Percentiles rank a stretch among this genome's conserved stretches.
phyloP scores from a whole-genome alignment of 1,140 invertebrate genomes.

The Muscidifurax raptorellus region DNA sequence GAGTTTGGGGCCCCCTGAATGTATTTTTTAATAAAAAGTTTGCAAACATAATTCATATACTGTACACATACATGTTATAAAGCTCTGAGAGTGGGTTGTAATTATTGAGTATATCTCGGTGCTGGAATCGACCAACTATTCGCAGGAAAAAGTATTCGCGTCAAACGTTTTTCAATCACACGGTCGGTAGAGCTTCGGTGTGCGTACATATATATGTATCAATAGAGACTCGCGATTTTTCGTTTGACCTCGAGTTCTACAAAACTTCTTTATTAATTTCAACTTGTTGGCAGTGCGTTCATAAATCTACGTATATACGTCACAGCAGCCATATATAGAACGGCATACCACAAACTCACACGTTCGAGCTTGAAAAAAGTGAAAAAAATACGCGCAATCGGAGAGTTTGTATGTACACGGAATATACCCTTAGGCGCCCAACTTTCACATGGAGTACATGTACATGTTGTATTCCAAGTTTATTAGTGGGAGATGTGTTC shows the following conservation, averaged over 20 bases:
- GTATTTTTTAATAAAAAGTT: too few species aligned
- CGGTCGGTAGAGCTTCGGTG: not conserved
- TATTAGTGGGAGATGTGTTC: too few species aligned
- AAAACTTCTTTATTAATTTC: not conserved
- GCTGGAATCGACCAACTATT: too few species aligned
- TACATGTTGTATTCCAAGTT: not conserved
- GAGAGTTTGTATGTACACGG: not conserved
- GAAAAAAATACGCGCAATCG: not conserved
- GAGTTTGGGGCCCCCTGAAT: too few species aligned
- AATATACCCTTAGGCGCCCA: not conserved
- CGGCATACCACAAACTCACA: not conserved
- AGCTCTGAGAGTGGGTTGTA: too few species aligned
- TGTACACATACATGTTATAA: too few species aligned
- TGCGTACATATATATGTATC: too few species aligned
- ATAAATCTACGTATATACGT: not conserved
- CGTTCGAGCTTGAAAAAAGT: not conserved
- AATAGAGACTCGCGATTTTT: not conserved
- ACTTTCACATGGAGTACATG: not conserved
- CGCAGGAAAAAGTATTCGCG: not conserved
- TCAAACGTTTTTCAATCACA: not conserved
- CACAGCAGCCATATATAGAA: too few species aligned
- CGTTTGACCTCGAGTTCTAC: not conserved
- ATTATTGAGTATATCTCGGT: too few species aligned
- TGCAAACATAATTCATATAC: too few species aligned
- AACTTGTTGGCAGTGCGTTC: not conserved